Conservation (phyloP, 2,888 invertebrate species). For the Pseudanteris insignis region DNA sequence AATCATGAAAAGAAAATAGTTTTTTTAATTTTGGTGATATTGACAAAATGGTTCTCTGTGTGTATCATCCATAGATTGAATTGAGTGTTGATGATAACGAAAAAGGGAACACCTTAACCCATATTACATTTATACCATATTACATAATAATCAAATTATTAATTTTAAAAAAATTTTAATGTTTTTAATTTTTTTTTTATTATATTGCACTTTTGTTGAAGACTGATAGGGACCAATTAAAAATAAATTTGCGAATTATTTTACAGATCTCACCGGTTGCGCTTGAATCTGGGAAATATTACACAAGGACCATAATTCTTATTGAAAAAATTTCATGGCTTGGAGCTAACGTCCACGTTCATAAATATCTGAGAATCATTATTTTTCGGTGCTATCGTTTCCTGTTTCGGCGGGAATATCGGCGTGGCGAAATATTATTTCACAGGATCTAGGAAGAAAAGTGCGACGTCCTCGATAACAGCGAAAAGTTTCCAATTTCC, state of each 20-base stretch:
- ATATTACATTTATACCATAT: no score
- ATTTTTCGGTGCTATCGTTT: constrained; percentile 24
- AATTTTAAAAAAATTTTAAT: no score
- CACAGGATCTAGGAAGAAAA: constrained; percentile 41
- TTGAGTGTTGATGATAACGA: no score
- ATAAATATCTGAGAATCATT: constrained; percentile 44
- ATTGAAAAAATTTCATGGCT: constrained; percentile 33
- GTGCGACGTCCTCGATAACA: constrained; percentile 46
- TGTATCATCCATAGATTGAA: no score
- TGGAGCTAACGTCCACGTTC: constrained; percentile 27
- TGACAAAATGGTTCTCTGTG: no score
- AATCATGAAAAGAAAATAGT: no score
- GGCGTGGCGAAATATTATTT: constrained; percentile 50
- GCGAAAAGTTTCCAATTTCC: constrained; percentile 56
- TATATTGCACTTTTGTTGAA: no score
- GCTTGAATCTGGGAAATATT: constrained; percentile 23
- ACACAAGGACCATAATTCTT: constrained; percentile 29
- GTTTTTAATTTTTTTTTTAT: no score
- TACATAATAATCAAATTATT: no score
- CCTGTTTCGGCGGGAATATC: constrained; percentile 24
- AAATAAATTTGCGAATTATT: constrained; percentile 33
- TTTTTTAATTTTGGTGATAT: no score
- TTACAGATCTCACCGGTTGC: background rate
- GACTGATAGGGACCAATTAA: constrained; percentile 18
- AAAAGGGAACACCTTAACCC: no score